Conservation (phyloP, 2,888 invertebrate genomes). For the Gastrophysa polygoni region DNA sequence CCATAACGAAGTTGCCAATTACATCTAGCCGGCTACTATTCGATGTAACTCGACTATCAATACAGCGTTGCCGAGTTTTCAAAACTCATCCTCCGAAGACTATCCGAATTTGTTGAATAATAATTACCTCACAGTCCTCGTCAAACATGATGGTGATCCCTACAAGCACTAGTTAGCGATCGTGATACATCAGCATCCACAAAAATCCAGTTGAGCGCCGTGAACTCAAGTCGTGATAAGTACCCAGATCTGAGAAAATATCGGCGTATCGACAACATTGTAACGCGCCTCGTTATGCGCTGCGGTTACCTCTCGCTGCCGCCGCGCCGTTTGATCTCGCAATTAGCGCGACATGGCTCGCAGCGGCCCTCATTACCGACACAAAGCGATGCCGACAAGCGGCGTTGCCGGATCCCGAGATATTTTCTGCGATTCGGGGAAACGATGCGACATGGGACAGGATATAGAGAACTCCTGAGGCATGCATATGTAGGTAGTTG, state of each 20-base stretch:
- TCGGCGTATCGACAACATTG: background rate
- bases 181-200: no score
- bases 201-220: no score
- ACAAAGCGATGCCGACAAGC: constrained; percentile 47
- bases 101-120: no score
- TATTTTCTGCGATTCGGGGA: background rate
- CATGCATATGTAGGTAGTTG: no score
- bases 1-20: background rate
- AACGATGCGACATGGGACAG: no score
- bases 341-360: constrained; percentile 53
- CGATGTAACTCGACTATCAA: no score
- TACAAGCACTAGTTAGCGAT: no score
- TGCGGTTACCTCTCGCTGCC: constrained; percentile 32
- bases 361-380: constrained; percentile 47
- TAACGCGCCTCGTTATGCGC: constrained; percentile 42
- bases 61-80: no score
- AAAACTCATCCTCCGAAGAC: no score
- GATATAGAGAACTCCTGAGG: no score
- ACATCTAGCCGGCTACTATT: background rate
- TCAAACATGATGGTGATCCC: no score
- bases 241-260: background rate
- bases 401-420: background rate
- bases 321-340: constrained; percentile 49
- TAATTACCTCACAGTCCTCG: no score
- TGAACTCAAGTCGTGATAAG: background rate